Base-by-base conservation (phyloP, 2,113 vertebrate species). In the human region DNA sequence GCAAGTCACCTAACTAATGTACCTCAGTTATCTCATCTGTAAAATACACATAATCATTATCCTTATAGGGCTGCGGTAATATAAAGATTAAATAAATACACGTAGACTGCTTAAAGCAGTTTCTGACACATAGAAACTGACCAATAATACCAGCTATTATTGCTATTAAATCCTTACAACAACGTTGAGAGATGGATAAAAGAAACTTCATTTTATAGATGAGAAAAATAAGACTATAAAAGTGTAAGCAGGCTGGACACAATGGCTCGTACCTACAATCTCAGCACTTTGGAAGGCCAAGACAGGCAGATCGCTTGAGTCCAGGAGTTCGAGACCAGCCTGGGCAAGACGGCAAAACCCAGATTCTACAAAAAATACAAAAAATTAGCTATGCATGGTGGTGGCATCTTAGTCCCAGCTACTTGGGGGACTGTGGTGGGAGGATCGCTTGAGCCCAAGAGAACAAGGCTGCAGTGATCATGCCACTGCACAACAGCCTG, bases 21-120 rank as follows among this genome's bases (percentile, higher is more conserved):
- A 70, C 40, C 16, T 93, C n/a, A 11, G 17, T 84, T 88, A 95
- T 84, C n/a, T 96, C 80, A 90, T 55, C 59, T 87, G 38, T 79
- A 52, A 78, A 76, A 81, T 16, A 32, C 18, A 52, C 25, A 22
- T 61, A 90, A 35, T 64, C 82, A 61, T 88, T 43, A 55, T 27
- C 57, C 27, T 87, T 48, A 76, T 70, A 81, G 88, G 85, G 43
- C n/a, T 50, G 35, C 1, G 27, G 27, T 32, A 32, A 82, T 57
- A 23, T 22, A 43, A 86, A 84, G 70, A 55, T 89, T 81, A 88
- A 78, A 30, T 59, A 13, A 76, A 75, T 90, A 83, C 12, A 68
- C 8, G 7, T 35, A 72, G 40, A 87, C 20, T 73, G 59, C 59
- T 97, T 91, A 84, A 96, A 84, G 81, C 4, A 66, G 52, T 35